Conservation (phyloP, 2,888 invertebrate species). For the Strigamia maritima region DNA sequence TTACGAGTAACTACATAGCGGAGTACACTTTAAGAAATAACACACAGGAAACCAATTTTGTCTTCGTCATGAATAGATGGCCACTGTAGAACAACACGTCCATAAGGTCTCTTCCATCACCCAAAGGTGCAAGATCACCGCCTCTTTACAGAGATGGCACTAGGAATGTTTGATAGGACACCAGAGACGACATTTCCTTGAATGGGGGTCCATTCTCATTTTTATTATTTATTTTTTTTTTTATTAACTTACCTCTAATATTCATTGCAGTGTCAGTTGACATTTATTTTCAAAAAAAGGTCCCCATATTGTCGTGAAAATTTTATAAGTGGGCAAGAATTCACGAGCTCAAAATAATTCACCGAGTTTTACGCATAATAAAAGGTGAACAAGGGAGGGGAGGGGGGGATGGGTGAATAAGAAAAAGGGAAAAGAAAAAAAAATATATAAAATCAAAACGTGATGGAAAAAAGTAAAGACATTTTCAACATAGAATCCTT, state of each 20-base stretch:
- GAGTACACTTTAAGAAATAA: background rate
- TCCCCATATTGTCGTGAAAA: background rate
- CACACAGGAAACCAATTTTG: background rate
- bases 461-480: background rate
- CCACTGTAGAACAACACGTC: background rate
- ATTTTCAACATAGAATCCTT: background rate
- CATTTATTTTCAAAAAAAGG: background rate
- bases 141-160: background rate
- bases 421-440: background rate
- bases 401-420: background rate
- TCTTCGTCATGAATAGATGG: background rate
- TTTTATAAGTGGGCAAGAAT: background rate
- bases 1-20: constrained; percentile 4
- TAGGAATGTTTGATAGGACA: background rate
- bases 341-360: constrained; percentile 4
- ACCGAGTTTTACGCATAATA: background rate
- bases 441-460: background rate
- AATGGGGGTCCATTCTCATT: background rate
- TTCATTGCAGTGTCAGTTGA: background rate
- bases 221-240: background rate
- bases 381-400: background rate
- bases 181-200: background rate
- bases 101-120: constrained; percentile 4
- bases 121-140: background rate
- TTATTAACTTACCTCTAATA: background rate